Conservation (phyloP, 2,888 invertebrate species). For the Amblyjoppa proteus region DNA sequence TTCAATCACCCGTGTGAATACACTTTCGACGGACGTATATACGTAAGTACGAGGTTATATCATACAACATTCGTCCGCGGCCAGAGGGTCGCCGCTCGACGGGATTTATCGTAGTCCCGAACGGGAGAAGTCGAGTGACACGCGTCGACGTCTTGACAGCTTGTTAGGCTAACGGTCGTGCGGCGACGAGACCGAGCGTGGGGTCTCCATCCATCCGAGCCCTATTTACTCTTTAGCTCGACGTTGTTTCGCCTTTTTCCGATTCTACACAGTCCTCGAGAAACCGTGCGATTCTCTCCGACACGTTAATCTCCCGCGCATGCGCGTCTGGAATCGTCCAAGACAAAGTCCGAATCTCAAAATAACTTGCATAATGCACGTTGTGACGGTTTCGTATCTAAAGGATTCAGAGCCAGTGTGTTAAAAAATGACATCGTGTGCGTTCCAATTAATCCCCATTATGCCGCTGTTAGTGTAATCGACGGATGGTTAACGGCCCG, state of each 20-base stretch:
- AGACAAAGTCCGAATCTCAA: neutral
- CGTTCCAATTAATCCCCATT: neutral
- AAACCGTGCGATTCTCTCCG: neutral
- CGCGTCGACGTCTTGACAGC: conserved; percentile 85
- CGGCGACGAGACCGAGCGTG: conserved; percentile 41
- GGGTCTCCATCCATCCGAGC: conserved; percentile 34
- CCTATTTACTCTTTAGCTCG: conserved; percentile 66
- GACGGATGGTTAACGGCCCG: no score
- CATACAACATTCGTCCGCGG: conserved; percentile 54
- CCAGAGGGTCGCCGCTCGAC: conserved; percentile 51
- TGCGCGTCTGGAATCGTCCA: neutral
- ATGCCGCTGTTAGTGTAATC: neutral
- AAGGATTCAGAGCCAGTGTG: neutral
- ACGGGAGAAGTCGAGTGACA: conserved; percentile 82
- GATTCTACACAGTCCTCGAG: conserved; percentile 20
- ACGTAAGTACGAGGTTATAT: conserved; percentile 46
- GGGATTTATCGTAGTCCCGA: conserved; percentile 71
- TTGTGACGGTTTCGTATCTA: neutral
- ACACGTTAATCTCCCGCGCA: neutral
- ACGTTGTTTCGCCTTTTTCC: conserved; percentile 50
- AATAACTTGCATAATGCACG: neutral
- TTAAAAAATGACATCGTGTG: neutral
- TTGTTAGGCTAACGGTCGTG: conserved; percentile 78
- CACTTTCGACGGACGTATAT: neutral
- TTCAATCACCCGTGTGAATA: neutral